These are phyloP conservation scores for Papilio polyxenes DNA, from an alignment of 1,140 invertebrate species.

Conservation along the genomic window DNA sequence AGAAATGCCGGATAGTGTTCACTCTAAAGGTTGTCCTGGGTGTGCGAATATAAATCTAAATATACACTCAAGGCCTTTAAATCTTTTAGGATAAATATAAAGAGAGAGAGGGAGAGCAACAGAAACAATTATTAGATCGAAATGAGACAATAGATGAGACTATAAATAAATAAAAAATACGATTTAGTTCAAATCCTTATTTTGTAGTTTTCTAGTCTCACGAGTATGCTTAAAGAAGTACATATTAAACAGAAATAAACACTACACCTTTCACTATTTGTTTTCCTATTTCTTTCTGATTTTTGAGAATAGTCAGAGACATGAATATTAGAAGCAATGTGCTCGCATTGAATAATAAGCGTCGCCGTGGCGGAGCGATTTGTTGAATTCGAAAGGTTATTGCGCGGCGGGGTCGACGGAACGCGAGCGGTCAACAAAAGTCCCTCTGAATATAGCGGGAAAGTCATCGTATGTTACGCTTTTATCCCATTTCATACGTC, in stretches of 20 bases:
- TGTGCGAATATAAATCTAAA: too few relatives aligned
- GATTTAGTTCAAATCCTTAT: too few relatives aligned
- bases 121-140: too few relatives aligned
- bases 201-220: too few relatives aligned
- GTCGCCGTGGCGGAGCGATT: conserved; percentile 7
- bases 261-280: too few relatives aligned
- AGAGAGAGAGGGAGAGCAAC: too few relatives aligned
- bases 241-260: too few relatives aligned
- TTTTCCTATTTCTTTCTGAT: background rate
- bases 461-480: conserved; percentile 57
- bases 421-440: conserved; percentile 52
- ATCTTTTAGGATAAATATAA: too few relatives aligned
- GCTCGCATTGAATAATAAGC: conserved; percentile 2
- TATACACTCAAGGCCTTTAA: too few relatives aligned
- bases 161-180: too few relatives aligned
- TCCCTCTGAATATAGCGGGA: conserved; percentile 55
- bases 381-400: conserved; percentile 25
- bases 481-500: conserved; percentile 54
- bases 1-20: conserved; percentile 6
- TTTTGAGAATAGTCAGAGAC: background rate
- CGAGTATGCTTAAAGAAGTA: too few relatives aligned
- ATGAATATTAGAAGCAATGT: background rate
- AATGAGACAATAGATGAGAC: too few relatives aligned
- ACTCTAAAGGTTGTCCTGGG: background rate
- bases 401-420: conserved; percentile 41